Evolutionary conservation across 2,888 invertebrate species (phyloP), one percentile per base, ranked within the genome.

Genomic region (Netelia melanura): DNA sequence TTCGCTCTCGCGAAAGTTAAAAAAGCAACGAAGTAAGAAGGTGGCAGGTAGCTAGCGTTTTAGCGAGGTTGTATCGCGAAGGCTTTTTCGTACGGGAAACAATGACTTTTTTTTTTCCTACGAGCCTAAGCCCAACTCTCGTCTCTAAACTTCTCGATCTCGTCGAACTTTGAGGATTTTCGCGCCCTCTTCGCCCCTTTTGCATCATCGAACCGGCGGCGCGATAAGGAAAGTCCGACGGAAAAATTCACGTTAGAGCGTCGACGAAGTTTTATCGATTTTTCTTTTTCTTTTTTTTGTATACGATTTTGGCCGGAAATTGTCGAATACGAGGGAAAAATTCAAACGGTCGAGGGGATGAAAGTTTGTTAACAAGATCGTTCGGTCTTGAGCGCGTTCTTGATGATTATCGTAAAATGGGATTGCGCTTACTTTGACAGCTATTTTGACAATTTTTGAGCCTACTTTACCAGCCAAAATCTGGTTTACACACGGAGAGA

Each of bases 341-440:
- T 14, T 14, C 10, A 48, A 48, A 48, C 48, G 48, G 11, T 14
- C 11, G 2, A 48, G 3, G 48, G 2, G 48, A 48, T 77, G 52
- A 68, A 61, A 68, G 68, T 68, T 77, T 77, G 48, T 68, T 68
- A 68, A 68, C 77, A 77, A 77, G 77, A 68, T 77, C 17, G 44
- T 68, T 68, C 30, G 68, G 67, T 68, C 48, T 30, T 5, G 30
- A 30, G 56, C 30, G 21, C 48, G 48, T 6, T 2, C 21, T 44
- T 10, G 3, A n/a, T 77, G 58, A 68, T 77, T 58, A 58, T 67
- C 30, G 30, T 30, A 3, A 30, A 30, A 30, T 3, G 30, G 30
- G 30, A 3, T 30, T 30, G 3, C 30, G 1, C 3, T 30, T 2
- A 30, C 30, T 3, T 3, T 30, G 3, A 2, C 3, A 3, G 30